phyloP scores from a whole-genome alignment of 2,113 vertebrate species.

The Bucco capensis region DNA sequence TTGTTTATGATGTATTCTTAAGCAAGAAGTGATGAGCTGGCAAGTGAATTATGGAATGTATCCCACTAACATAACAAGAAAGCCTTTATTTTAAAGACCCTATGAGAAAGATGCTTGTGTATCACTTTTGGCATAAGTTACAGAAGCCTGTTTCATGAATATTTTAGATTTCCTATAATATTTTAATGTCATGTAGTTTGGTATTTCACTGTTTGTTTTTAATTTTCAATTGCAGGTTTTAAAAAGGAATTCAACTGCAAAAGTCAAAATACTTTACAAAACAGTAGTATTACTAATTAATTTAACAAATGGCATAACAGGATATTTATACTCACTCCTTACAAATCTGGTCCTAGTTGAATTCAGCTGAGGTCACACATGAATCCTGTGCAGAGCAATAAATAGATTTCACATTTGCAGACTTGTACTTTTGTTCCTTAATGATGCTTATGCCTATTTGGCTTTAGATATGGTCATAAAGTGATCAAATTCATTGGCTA shows the following conservation, averaged over 20 bases:
- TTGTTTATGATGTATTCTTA: background rate
- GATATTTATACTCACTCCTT: background rate
- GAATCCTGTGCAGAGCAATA: background rate
- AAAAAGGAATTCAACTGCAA: background rate
- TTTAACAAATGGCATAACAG: background rate
- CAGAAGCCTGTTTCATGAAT: background rate
- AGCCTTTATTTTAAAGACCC: background rate
- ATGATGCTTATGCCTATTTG: background rate
- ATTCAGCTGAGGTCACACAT: background rate
- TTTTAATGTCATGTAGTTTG: background rate
- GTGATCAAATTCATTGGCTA: background rate
- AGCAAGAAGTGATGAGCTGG: background rate
- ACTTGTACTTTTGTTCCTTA: background rate
- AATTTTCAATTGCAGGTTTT: background rate
- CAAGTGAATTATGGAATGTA: background rate
- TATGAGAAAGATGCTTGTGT: background rate
- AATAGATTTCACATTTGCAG: background rate
- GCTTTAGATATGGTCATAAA: background rate
- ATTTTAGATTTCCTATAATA: background rate
- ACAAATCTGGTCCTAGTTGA: background rate
- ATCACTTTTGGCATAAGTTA: background rate
- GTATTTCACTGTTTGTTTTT: background rate
- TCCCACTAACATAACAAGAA: background rate
- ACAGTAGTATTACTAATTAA: background rate
- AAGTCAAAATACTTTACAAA: background rate